Conservation (phyloP, 2,113 vertebrate genomes). For the Phalacrocorax brasilianus region DNA sequence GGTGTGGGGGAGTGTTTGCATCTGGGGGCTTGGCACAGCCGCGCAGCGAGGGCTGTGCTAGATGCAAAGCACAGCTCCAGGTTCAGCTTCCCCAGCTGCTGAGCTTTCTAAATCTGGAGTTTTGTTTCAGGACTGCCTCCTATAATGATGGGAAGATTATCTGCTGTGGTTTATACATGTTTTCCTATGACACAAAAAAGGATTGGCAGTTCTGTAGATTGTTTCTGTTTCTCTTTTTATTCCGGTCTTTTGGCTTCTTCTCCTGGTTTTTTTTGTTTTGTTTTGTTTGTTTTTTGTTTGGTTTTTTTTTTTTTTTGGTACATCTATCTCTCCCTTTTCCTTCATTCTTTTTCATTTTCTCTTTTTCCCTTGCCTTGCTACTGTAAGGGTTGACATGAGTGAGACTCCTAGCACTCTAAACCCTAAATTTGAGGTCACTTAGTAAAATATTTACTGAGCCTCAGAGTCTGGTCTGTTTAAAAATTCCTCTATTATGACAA, state of each 20-base stretch:
- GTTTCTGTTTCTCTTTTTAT: not conserved
- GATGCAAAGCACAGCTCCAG: not conserved
- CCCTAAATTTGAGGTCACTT: not conserved
- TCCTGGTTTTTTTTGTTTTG: not conserved
- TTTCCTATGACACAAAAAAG: not conserved
- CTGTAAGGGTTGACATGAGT: not conserved
- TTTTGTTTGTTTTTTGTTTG: no score
- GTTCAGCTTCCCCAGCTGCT: not conserved
- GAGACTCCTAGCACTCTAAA: not conserved
- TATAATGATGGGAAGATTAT: not conserved
- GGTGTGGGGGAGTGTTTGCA: accelerated
- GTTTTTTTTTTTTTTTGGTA: not conserved
- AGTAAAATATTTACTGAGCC: not conserved
- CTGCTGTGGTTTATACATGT: not conserved
- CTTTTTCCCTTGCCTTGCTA: not conserved
- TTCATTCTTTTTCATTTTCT: not conserved
- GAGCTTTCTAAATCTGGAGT: not conserved
- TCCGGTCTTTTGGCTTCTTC: not conserved
- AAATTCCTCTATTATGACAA: not conserved
- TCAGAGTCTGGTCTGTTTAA: not conserved
- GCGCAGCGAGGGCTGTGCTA: not conserved
- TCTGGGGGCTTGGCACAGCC: not conserved
- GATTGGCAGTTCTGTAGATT: not conserved
- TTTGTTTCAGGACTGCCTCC: not conserved
- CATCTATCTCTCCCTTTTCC: not conserved